Conservation (phyloP, 2,888 invertebrate species). For the Phengaris alcon region DNA sequence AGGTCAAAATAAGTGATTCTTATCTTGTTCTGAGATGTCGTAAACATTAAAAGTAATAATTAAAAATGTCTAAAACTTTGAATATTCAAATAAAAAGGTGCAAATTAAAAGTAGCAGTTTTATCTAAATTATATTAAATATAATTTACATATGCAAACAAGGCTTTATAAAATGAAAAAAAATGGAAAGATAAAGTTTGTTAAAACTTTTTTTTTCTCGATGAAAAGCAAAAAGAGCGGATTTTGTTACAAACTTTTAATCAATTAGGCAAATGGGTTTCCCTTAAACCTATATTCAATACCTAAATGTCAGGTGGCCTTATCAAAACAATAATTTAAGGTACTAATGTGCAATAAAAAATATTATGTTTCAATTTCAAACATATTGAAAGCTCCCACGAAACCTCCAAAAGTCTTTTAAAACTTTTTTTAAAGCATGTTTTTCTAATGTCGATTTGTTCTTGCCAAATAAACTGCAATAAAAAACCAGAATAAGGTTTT, state of each 20-base stretch:
- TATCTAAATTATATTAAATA: neutral
- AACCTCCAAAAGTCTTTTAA: conserved; percentile 44
- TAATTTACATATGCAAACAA: neutral
- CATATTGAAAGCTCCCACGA: conserved; percentile 52
- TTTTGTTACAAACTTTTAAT: neutral
- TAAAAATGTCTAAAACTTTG: conserved; percentile 3
- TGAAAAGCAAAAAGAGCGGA: neutral
- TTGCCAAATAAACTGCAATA: neutral
- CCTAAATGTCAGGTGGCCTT: conserved; percentile 5
- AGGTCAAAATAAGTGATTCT: conserved; percentile 4
- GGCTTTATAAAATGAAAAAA: neutral
- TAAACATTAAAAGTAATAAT: conserved; percentile 9
- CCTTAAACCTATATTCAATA: neutral
- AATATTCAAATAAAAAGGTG: conserved; percentile 12
- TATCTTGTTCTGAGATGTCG: conserved; percentile 10
- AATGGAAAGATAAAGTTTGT: neutral
- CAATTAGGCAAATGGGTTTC: neutral
- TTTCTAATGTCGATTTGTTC: conserved; percentile 8
- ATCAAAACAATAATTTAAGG: conserved; percentile 4
- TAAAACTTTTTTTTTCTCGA: neutral
- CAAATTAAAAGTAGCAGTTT: conserved; percentile 3
- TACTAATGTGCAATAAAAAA: conserved; percentile 29
- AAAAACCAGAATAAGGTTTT: neutral
- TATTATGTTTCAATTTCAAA: conserved; percentile 29
- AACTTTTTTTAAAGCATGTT: neutral